Conservation (phyloP, 1,140 invertebrate species). For the Neodiprion virginianus region DNA sequence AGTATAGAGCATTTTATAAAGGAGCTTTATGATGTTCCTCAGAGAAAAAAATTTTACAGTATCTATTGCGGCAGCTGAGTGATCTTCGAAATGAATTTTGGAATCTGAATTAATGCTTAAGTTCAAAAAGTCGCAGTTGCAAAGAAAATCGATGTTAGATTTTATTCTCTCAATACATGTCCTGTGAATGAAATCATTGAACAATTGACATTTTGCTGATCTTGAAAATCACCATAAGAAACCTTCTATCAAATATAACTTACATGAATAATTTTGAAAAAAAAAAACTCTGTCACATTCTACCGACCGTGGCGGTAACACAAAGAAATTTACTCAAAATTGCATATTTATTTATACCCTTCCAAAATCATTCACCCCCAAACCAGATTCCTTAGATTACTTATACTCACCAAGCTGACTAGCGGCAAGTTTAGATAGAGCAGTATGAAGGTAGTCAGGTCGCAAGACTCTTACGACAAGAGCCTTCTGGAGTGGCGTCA, state of each 20-base stretch:
- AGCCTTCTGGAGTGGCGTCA: constrained; percentile 84
- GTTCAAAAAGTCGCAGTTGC: too few species aligned
- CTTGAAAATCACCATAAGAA: too few species aligned
- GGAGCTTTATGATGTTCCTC: constrained; percentile 63
- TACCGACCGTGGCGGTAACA: neutral
- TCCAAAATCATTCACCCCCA: constrained; percentile 41
- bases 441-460: constrained; percentile 80
- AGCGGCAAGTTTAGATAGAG: constrained; percentile 75
- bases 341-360: constrained; percentile 44
- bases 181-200: too few species aligned
- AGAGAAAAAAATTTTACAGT: constrained; percentile 36
- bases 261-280: too few species aligned
- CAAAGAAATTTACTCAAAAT: constrained; percentile 38
- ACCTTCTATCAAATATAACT: too few species aligned
- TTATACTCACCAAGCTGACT: constrained; percentile 68
- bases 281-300: too few species aligned
- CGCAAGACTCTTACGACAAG: constrained; percentile 81
- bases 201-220: too few species aligned
- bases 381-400: constrained; percentile 15
- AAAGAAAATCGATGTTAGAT: too few species aligned
- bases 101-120: too few species aligned
- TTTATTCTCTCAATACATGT: too few species aligned
- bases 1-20: constrained; percentile 59
- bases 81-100: too few species aligned
- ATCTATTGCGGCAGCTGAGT: neutral